A percentile compares a stretch with the other conserved stretches of the same genome.
phyloP scores from a whole-genome alignment of 2,888 invertebrate genomes.

The Desoria tigrina region DNA sequence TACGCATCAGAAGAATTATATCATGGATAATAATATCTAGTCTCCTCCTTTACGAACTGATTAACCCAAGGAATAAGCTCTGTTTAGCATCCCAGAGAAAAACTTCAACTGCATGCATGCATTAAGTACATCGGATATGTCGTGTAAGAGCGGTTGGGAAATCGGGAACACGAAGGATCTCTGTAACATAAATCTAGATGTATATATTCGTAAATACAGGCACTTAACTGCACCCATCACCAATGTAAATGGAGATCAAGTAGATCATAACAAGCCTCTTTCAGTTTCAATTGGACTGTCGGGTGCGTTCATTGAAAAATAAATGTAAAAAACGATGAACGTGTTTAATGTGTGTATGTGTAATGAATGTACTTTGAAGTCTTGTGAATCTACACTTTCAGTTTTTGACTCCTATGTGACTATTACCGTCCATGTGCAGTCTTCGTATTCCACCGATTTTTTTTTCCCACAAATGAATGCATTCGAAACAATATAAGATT shows the following conservation, averaged over 20 bases:
- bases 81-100: no score
- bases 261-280: constrained; percentile 9
- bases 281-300: constrained; percentile 1
- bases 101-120: no score
- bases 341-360: no score
- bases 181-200: constrained; percentile 9
- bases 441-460: no score
- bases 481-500: no score
- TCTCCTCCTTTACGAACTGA: no score
- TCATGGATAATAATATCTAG: background rate
- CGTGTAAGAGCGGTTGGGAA: no score
- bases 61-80: no score
- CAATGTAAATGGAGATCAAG: constrained; percentile 9
- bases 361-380: no score
- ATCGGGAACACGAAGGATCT: background rate
- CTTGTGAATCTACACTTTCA: no score
- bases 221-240: constrained; percentile 11
- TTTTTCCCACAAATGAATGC: no score
- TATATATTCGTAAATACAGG: background rate
- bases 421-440: background rate
- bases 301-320: constrained; percentile 4
- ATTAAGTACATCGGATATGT: no score
- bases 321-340: background rate
- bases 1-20: background rate
- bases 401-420: background rate